Evolutionary conservation across 2,888 invertebrate genomes (phyloP), one percentile per base, ranked within the genome.

Genomic region (Napeogenes inachia): DNA sequence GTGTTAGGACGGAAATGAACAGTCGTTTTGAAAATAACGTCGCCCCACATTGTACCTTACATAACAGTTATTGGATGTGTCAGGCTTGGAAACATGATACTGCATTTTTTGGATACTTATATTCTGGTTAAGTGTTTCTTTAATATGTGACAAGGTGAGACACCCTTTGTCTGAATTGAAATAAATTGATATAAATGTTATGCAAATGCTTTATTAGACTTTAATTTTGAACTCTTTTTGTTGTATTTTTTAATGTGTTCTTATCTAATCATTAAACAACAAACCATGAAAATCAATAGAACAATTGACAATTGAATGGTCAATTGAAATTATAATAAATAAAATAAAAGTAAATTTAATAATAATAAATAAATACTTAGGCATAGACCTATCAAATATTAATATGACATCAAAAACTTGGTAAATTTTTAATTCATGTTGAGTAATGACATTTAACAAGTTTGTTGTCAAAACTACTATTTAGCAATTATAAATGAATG

Each of bases 1-100:
- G 64, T 65, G 59, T 69, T 63, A 62, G 61, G 59, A 59, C 59
- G 46, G 60, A 62, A 65, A 60, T 65, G 63, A 61, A 61, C 61
- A 59, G 62, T 63, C 56, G 46, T 54, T 65, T 65, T 65, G 59
- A 65, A 66, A 69, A 68, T 70, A 64, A 63, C 64, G 59, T 69
- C 61, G 63, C 45, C 57, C 47, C 67, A 60, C 63, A 65, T 68
- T 66, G 67, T 64, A 64, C 59, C 64, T 38, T 59, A 54, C 62
- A 62, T 67, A 68, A 70, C 66, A 65, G 64, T 70, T 67, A 70
- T 70, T 70, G 70, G 69, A 53, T 61, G 56, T 59, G 62, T 64
- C 68, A 50, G 60, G 63, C 61, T 62, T 63, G 65, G 66, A 64
- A 62, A 60, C 60, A 68, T 62, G 64, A 68, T 66, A 58, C 32